These are phyloP conservation scores for Drosophila tani DNA, from an alignment of 1,140 invertebrate genomes.

Conservation along the genomic window DNA sequence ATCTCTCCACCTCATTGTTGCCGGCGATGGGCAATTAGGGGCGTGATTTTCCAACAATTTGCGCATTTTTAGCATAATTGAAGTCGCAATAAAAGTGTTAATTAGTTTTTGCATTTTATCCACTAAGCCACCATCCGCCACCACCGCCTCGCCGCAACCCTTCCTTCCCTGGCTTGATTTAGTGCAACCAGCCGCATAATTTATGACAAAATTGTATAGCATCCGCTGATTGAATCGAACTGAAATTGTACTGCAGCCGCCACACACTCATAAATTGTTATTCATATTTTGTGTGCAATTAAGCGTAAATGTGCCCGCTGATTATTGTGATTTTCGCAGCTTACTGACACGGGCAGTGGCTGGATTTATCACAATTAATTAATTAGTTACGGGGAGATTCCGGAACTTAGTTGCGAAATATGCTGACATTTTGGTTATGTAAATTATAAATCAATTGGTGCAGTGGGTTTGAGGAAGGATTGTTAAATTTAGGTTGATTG, in stretches of 20 bases:
- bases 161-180: conserved; percentile 62
- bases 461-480: neutral
- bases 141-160: neutral
- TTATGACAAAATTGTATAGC: conserved; percentile 73
- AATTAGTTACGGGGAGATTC: neutral
- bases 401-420: neutral
- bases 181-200: conserved; percentile 73
- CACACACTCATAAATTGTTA: conserved; percentile 37
- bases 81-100: conserved; percentile 81
- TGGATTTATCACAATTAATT: conserved; percentile 14
- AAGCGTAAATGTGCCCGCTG: conserved; percentile 31
- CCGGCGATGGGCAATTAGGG: conserved; percentile 75
- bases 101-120: conserved; percentile 77
- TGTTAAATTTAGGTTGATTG: no score
- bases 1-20: conserved; percentile 50
- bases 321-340: conserved; percentile 39
- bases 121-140: neutral
- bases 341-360: conserved; percentile 2
- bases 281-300: conserved; percentile 50
- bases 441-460: neutral
- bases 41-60: conserved; percentile 79
- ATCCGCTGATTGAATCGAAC: conserved; percentile 62
- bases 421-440: neutral
- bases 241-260: conserved; percentile 30
- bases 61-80: conserved; percentile 81